Conservation (phyloP, 2,797 vertebrate species). For the Ctenosaura bakeri region DNA sequence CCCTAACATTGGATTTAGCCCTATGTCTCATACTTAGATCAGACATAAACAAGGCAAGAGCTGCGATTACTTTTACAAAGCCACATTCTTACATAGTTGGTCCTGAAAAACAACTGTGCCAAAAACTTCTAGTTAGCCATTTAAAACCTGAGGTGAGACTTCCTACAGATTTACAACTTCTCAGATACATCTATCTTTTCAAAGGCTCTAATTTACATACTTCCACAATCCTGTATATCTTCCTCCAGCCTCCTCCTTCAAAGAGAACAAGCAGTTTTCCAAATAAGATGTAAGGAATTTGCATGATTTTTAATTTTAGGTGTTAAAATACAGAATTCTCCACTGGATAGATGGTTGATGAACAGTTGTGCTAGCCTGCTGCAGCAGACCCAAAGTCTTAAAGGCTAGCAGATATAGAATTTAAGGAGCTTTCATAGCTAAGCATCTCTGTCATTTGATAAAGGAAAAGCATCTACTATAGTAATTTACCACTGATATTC, state of each 20-base stretch:
- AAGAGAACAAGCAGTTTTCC: not conserved
- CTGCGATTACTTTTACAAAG: not conserved
- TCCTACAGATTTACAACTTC: not conserved
- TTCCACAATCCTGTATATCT: not conserved
- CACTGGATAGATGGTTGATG: not conserved
- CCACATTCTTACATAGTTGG: not conserved
- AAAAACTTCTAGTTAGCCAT: not conserved
- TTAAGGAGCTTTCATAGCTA: too few relatives aligned
- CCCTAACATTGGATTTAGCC: too few relatives aligned
- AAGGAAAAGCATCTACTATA: too few relatives aligned
- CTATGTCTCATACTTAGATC: not conserved
- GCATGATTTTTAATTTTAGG: too few relatives aligned
- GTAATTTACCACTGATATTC: not conserved
- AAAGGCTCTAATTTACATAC: not conserved
- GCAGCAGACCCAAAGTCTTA: not conserved
- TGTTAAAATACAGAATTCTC: too few relatives aligned
- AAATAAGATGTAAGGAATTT: not conserved
- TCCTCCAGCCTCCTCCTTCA: not conserved
- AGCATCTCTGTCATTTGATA: too few relatives aligned
- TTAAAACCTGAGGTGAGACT: not conserved
- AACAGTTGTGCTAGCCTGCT: not conserved
- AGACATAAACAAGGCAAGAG: not conserved
- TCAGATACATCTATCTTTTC: not conserved
- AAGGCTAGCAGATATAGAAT: too few relatives aligned
- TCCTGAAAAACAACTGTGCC: not conserved